Base-by-base conservation (phyloP, 2,113 vertebrate genomes). In the Mus spicilegus region DNA sequence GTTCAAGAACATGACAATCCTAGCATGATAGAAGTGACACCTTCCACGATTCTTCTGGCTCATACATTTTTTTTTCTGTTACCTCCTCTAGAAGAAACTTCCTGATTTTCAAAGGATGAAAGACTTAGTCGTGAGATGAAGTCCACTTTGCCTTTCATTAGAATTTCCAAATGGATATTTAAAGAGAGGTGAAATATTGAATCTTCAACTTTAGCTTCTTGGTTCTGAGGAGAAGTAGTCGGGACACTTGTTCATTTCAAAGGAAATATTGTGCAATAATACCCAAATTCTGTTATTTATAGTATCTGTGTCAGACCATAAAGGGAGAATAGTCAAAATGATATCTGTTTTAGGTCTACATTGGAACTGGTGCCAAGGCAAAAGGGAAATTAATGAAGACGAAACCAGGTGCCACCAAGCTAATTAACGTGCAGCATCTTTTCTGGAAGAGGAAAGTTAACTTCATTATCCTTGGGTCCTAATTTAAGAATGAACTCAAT, bases 401-500 rank as follows among this genome's bases (percentile, higher is more conserved):
- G 28, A 36, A 22, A 87, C 3, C 85, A 80, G 76, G n/a, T 0
- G 2, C 58, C 94, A 90, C 26, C 65, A n/a, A 84, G 89, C 85
- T 92, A 93, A 96, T 96, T 77, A 93, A 26, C 28, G 10, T 65
- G 30, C 46, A 30, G 14, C 70, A 46, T 86, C 36, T 93, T 82
- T 81, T 78, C 77, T 67, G 26, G 58, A 87, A 26, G 65, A 90
- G 56, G 10, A 93, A 65, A 42, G 82, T 73, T 63, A 28, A 33
- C 36, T 14, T 51, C 17, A 77, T 82, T 72, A 69, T 61, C 69
- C 89, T 16, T 86, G 76, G 81, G 80, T 85, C 28, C 54, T 94
- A 88, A 95, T 96, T 96, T 96, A 39, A 89, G 75, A 82, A 24
- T 91, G 61, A 95, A 54, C 54, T 94, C 10, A 87, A 10, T 92